phyloP scores from a whole-genome alignment of 92 coral and sea anemone genomes.

The Montipora capitata region DNA sequence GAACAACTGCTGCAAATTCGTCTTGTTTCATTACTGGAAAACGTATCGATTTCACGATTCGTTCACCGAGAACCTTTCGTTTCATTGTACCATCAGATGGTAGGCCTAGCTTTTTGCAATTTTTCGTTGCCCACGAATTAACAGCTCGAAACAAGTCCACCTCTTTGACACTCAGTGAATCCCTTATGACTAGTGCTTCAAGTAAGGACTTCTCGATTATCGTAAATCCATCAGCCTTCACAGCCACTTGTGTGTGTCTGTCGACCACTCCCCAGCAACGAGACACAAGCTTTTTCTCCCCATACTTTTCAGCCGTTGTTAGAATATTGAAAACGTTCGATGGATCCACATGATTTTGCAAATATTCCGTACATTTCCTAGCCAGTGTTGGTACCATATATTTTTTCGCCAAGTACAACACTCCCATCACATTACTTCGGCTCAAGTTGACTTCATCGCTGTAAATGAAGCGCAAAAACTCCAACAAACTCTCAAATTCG shows the following conservation, averaged over 20 bases:
- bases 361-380: constrained; percentile 68
- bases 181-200: constrained; percentile 56
- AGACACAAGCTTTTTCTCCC: constrained; percentile 60
- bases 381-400: constrained; percentile 76
- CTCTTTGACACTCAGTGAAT: constrained; percentile 71
- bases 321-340: constrained; percentile 74
- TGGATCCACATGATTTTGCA: constrained; percentile 67
- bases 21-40: constrained; percentile 25
- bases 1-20: constrained; percentile 17
- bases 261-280: constrained; percentile 82
- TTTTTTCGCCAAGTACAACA: constrained; percentile 80
- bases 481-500: constrained; percentile 76
- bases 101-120: constrained; percentile 48
- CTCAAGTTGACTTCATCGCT: constrained; percentile 73
- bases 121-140: constrained; percentile 68
- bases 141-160: constrained; percentile 79
- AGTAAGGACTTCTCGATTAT: constrained; percentile 36
- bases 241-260: constrained; percentile 61
- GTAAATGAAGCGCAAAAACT: constrained; percentile 74
- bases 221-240: constrained; percentile 52
- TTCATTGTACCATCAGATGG: neutral
- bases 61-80: constrained; percentile 23
- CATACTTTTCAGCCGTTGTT: constrained; percentile 66
- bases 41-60: constrained; percentile 20
- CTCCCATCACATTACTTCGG: constrained; percentile 74